Evolutionary conservation across 2,888 invertebrate genomes (phyloP).

Genomic region (Monoplex corrugatus): DNA sequence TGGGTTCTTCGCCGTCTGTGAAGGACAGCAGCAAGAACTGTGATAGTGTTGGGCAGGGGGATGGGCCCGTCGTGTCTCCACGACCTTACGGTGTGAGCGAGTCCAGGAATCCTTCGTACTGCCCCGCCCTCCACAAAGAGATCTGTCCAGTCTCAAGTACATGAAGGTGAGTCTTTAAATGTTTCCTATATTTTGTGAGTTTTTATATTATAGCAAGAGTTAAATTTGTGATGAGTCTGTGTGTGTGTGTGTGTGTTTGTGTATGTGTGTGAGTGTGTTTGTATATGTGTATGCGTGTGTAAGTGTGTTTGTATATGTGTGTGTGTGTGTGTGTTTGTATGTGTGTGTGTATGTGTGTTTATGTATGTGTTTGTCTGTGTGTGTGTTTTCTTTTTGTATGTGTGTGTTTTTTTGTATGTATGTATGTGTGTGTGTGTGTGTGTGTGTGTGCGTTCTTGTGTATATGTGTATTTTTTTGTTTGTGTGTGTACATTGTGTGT

Average conservation of each 20-base stretch:
- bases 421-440: neutral
- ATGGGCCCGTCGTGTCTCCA: constrained; percentile 58
- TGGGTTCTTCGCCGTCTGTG: no score
- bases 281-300: no score
- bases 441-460: neutral
- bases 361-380: neutral
- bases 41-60: constrained; percentile 65
- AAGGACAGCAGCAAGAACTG: no score
- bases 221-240: no score
- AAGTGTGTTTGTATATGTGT: neutral
- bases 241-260: no score
- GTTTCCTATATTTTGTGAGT: no score
- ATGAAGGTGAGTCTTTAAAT: no score
- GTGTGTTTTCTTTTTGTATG: neutral
- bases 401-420: neutral
- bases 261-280: no score
- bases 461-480: neutral
- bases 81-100: no score
- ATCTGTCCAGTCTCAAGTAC: constrained; percentile 87
- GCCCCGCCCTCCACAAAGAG: constrained; percentile 84
- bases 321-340: neutral
- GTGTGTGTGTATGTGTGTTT: neutral
- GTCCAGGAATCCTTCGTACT: constrained; percentile 55
- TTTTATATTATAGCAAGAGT: no score
- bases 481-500: neutral